These are phyloP conservation scores for Jaculus jaculus DNA, from an alignment of 2,113 vertebrate species.

Conservation along the genomic window DNA sequence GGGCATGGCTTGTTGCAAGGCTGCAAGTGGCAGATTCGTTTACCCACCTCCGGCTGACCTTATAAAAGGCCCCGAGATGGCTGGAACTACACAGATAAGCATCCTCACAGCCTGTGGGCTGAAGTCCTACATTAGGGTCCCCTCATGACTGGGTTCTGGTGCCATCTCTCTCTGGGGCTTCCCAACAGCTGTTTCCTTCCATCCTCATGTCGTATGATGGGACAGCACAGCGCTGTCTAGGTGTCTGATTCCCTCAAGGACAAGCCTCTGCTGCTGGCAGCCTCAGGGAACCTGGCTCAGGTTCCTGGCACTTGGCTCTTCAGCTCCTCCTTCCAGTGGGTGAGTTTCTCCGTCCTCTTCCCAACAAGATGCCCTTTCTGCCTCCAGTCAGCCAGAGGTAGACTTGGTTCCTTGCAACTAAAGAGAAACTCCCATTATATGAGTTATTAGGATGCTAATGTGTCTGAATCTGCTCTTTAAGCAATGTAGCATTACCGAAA, in stretches of 20 bases:
- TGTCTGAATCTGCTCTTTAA: background rate
- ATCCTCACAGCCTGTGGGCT: background rate
- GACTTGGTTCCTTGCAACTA: background rate
- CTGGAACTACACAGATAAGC: background rate
- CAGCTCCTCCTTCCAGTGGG: background rate
- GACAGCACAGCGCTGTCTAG: background rate
- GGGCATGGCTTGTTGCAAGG: background rate
- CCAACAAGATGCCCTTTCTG: background rate
- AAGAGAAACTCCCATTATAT: background rate
- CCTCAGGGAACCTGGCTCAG: background rate
- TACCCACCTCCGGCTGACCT: background rate
- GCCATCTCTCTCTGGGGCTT: background rate
- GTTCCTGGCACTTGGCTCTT: background rate
- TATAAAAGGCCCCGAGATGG: background rate
- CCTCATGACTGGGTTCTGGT: background rate
- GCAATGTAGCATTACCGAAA: background rate
- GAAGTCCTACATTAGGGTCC: background rate
- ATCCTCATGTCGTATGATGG: background rate
- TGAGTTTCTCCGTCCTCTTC: background rate
- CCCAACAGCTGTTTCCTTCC: background rate
- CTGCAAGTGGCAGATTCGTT: background rate
- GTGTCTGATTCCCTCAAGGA: background rate
- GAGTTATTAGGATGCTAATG: background rate
- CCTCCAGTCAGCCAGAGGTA: background rate
- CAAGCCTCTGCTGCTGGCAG: background rate